Evolutionary conservation across 2,797 vertebrate species (phyloP), one percentile per base, ranked within the genome.

Genomic region (Tinamus major): DNA sequence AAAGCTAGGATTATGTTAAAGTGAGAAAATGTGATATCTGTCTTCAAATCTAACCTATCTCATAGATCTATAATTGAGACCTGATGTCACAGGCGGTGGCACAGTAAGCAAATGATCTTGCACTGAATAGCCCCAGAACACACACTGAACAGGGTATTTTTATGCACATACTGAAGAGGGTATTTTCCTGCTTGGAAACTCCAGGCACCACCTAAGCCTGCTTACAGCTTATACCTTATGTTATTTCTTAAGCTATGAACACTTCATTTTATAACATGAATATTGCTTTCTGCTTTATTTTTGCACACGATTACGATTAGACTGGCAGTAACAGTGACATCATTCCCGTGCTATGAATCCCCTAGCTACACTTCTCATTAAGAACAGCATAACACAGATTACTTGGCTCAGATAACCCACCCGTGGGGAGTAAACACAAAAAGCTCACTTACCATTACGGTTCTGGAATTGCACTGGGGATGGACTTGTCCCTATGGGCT

Each of bases 371-470:
- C 31, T 85, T 49, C 79, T 64, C 74, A 79, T n/a, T 68, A 91
- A 67, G 87, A 74, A 71, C 70, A 31, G 65, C 76, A 90, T 85
- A 83, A 87, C 71, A 72, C 13, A 41, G 82, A 76, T 78, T 82
- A 61, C 71, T 74, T 67, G 39, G 59, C 78, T 86, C 46, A 82
- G 69, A 87, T 29, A 90, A 82, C 85, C 87, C 35, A 72, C 79
- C 85, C 55, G 74, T 48, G 65, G 79, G 88, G 92, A 95, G 94
- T 35, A 87, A 79, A 81, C 65, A 92, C n/a, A 67, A 64, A 92
- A 80, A 79, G 5, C 79, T 93, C 88, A 95, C 91, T 93, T 94
- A 95, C 91, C 91, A 93, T 90, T 77, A 53, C 84, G 85, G 55
- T 44, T 91, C 37, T 79, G 86, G 84, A 93, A 86, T 0, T 79